phyloP scores from a whole-genome alignment of 2,888 invertebrate genomes.

The Callinectes sapidus region DNA sequence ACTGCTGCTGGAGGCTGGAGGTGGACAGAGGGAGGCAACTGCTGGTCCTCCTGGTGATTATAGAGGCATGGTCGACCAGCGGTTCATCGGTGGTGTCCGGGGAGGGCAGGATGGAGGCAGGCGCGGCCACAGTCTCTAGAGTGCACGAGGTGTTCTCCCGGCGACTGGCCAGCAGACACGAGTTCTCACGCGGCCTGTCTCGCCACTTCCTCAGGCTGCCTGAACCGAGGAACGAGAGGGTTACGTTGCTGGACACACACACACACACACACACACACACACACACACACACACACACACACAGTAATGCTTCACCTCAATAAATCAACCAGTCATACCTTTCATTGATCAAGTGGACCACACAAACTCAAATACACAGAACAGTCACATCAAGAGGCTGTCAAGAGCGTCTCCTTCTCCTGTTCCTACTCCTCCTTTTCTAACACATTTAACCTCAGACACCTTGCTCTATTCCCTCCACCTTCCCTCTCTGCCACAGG shows the following conservation, averaged over 20 bases:
- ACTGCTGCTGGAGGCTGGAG: conserved; percentile 38
- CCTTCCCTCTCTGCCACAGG: neutral
- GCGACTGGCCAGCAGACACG: conserved; percentile 7
- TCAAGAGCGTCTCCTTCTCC: too few species aligned
- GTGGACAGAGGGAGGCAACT: conserved; percentile 41
- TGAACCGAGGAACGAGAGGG: neutral
- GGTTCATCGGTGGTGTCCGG: neutral
- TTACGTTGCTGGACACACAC: neutral
- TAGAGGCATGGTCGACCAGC: neutral
- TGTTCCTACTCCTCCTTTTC: neutral
- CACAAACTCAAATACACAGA: too few species aligned
- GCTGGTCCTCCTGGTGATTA: conserved; percentile 24
- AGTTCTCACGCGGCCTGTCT: conserved; percentile 53
- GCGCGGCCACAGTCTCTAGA: conserved; percentile 44
- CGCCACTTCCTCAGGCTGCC: conserved; percentile 57
- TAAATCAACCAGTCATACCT: too few species aligned
- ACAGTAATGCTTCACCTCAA: too few species aligned
- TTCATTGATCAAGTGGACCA: too few species aligned
- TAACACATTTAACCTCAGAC: neutral
- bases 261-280: conserved; percentile 16
- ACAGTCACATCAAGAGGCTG: too few species aligned
- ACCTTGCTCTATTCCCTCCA: neutral
- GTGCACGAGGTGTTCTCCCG: conserved; percentile 54
- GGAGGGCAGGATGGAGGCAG: conserved; percentile 39
- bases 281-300: neutral